Percentiles rank a stretch among this genome's conserved stretches.
These are phyloP conservation scores for Nesospiza acunhae DNA, from an alignment of 2,113 vertebrate genomes.

Conservation along the genomic window DNA sequence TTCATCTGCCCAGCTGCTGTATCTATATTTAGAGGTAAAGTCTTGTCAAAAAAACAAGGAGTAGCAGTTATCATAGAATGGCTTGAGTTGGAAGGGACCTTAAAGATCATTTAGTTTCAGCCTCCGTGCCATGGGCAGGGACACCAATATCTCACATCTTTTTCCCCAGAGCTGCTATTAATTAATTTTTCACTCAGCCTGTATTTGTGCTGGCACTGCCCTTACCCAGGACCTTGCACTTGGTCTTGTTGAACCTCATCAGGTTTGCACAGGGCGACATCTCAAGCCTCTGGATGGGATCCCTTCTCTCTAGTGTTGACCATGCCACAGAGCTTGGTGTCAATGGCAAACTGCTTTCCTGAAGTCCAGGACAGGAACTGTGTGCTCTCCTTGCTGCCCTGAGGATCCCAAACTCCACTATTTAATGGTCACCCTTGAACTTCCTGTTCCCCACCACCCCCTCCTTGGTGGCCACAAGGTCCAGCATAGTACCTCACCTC, in stretches of 20 bases:
- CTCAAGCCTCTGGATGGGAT: background rate
- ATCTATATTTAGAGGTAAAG: background rate
- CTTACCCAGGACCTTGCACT: background rate
- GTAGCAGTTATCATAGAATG: background rate
- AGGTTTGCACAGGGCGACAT: background rate
- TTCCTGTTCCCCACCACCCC: background rate
- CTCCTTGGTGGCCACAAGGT: background rate
- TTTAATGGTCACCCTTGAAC: background rate
- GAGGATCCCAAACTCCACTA: background rate
- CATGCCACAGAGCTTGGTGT: background rate
- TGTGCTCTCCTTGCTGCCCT: background rate
- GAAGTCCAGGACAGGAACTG: background rate
- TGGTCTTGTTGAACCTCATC: background rate
- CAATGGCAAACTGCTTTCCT: background rate
- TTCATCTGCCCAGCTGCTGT: background rate
- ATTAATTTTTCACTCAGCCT: background rate
- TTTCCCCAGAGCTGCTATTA: background rate
- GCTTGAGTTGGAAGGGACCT: background rate
- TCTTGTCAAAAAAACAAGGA: background rate
- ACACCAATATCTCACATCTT: background rate
- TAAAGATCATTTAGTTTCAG: background rate
- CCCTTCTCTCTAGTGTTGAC: background rate
- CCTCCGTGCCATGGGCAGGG: background rate
- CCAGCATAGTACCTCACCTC: background rate
- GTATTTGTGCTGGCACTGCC: background rate